These are phyloP conservation scores for Sorex araneus DNA, from an alignment of 2,113 vertebrate species.

Conservation along the genomic window DNA sequence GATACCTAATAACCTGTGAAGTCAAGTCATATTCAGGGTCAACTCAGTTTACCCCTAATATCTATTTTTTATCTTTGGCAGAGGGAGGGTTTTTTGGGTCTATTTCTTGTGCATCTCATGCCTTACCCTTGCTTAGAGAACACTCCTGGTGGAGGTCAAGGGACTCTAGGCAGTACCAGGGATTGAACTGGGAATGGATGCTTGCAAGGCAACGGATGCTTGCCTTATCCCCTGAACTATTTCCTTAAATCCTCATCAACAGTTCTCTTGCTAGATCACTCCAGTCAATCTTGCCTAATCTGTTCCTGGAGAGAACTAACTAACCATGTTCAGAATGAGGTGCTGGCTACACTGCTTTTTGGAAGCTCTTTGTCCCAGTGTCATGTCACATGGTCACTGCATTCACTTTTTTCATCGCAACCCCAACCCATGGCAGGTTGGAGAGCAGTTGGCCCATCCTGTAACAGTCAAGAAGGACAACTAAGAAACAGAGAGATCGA, in stretches of 20 bases:
- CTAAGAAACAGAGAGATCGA: not conserved
- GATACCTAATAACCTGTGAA: not conserved
- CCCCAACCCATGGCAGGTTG: accelerated
- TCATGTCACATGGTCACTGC: not conserved
- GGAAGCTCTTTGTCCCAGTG: not conserved
- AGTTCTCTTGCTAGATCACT: not conserved
- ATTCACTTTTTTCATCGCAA: not conserved
- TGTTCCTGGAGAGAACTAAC: not conserved
- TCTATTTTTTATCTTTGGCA: too few relatives aligned
- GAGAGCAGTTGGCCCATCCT: not conserved
- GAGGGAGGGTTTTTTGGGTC: too few relatives aligned
- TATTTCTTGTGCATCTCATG: too few relatives aligned
- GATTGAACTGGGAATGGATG: too few relatives aligned
- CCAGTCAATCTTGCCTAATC: not conserved
- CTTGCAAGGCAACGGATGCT: too few relatives aligned
- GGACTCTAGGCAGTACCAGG: too few relatives aligned
- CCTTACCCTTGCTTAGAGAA: too few relatives aligned
- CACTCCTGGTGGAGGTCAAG: too few relatives aligned
- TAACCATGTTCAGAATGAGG: not conserved
- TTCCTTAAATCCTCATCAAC: too few relatives aligned
- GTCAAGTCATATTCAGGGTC: too few relatives aligned
- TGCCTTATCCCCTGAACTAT: too few relatives aligned
- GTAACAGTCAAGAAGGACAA: not conserved
- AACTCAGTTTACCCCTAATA: too few relatives aligned
- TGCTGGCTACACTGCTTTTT: not conserved